Evolutionary conservation across 2,797 vertebrate species (phyloP), one percentile per base, ranked within the genome.

Genomic region (Diplodus puntazzo): DNA sequence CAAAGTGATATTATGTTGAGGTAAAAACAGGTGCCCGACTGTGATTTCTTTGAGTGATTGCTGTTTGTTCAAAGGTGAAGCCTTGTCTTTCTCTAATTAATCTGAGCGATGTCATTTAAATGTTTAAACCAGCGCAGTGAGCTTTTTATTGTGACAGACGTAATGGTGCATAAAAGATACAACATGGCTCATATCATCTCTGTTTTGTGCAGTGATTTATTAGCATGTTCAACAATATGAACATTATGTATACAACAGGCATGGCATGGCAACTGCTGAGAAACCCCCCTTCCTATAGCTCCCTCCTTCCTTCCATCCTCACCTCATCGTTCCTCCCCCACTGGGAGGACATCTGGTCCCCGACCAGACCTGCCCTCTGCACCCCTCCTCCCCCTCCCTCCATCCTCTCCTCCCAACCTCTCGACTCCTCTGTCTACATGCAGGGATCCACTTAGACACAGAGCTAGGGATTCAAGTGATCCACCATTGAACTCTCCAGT

Each of bases 331-430:
- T 92, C 94, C 93, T 92, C 92, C 92, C 95, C 95, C 91, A 94
- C 94, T 92, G 94, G 91, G 94, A 92, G 88, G 94, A 94, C 95
- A 96, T 95, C 95, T 96, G 95, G 92, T 95, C 92, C 92, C 94
- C 87, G 75, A 94, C 90, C 90, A 90, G 91, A 84, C 88, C 91
- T 91, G 84, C 90, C 90, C 91, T 89, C 80, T 84, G 68, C 81
- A 74, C 71, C 84, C 79, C 74, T 78, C 82, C 87, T 82, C 84
- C 80, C 69, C 73, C 78, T 82, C 66, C 27, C 77, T 75, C 71
- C 66, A 27, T 73, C 76, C 61, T 84, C 65, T 81, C 80, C 76
- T 73, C 72, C 77, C 81, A 81, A 90, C 86, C 84, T 85, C 83
- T 78, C 60, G 46, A 52, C 77, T 84, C 87, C 64, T 87, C 74